These are phyloP conservation scores for Bufotes viridis DNA, from an alignment of 2,797 vertebrate species.

Conservation along the genomic window DNA sequence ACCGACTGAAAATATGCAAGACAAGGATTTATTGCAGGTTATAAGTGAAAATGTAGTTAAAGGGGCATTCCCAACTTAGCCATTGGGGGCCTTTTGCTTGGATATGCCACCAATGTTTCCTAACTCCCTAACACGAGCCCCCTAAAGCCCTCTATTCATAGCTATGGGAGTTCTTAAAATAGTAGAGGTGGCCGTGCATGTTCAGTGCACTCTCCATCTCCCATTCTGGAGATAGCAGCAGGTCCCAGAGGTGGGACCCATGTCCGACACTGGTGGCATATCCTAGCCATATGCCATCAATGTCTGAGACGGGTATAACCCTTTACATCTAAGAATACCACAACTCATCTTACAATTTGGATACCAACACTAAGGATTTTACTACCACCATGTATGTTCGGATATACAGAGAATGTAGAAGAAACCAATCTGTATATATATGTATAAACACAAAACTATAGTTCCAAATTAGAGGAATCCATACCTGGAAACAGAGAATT, in stretches of 20 bases:
- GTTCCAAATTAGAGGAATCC: background rate
- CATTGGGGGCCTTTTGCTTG: too few species aligned
- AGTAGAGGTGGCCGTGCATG: too few species aligned
- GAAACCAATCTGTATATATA: background rate
- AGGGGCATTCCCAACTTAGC: background rate
- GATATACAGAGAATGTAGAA: background rate
- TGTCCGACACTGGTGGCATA: too few species aligned
- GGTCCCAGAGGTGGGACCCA: too few species aligned
- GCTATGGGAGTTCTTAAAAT: too few species aligned
- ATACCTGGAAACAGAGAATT: background rate
- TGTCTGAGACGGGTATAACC: too few species aligned
- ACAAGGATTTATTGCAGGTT: slow-evolving; percentile 10
- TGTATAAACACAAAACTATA: background rate
- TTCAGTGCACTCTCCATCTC: too few species aligned
- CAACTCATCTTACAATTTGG: background rate
- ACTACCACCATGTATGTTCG: background rate
- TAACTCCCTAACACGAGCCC: too few species aligned
- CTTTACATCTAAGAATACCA: background rate
- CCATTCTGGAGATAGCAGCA: too few species aligned
- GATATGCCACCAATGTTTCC: too few species aligned
- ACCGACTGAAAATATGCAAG: background rate
- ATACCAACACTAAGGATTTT: background rate
- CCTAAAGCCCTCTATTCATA: too few species aligned
- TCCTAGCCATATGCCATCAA: too few species aligned
- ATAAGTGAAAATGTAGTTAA: background rate